Base-by-base conservation (phyloP, 2,888 invertebrate genomes). In the Lasioglossum oenotherae region DNA sequence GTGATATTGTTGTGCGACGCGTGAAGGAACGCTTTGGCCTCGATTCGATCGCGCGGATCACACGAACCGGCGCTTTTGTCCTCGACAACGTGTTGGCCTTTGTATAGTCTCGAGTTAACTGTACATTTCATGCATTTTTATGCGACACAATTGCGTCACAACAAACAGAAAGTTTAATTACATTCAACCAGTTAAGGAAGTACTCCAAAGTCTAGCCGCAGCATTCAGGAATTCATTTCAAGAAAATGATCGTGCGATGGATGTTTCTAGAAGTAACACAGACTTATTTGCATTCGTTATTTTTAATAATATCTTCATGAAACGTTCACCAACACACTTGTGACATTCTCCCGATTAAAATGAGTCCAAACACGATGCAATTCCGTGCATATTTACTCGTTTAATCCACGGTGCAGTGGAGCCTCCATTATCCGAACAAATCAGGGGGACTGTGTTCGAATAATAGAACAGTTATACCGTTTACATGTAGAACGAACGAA, bases 11-110 rank as follows among this genome's bases (percentile, higher is more conserved):
- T 49, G 31, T n/a, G 80, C 49, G 80, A 80, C 53, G 64, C 19
- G 67, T 6, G 19, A 31, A 44, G 71, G n/a, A 78, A 78, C 44
- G 78, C 80, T 53, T 80, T 67, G n/a, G 12, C 67, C 53, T n/a
- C n/a, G 80, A 41, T 35, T 53, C 53, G 41, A 67, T 74, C n/a
- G 31, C 35, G 49, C 38, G 23, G 35, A 74, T 38, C n/a, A 38
- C 23, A 19, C 31, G 80, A 74, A 81, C 60, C 64, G 64, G 31
- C 49, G 80, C 31, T 23, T 53, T 53, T 53, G 35, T 46, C 5
- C 41, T 4, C 41, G 35, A n/a, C 71, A 38, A 4, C 12, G 41
- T 5, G n/a, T n/a, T 44, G 2, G 5, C 71, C 14, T 71, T 41
- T 41, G n/a, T 71, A n/a, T 41, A 71, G 41, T n/a, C 14, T 14